Conservation (phyloP, 2,888 invertebrate species). For the Ophion costatus region DNA sequence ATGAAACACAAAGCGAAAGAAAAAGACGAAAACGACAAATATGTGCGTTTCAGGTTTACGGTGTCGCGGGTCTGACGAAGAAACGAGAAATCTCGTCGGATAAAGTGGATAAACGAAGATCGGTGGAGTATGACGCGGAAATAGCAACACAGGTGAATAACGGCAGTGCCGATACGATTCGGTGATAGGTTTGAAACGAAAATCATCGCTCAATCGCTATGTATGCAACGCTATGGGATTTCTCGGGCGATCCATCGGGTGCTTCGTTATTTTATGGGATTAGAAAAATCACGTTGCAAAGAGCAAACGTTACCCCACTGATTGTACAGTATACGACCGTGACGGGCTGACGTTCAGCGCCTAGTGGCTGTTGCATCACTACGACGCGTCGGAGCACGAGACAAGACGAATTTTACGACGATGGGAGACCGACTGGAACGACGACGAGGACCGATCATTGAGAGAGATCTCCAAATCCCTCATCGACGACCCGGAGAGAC, state of each 20-base stretch:
- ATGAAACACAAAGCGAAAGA: background rate
- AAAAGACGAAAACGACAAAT: background rate
- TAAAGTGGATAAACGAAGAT: slow-evolving; percentile 71
- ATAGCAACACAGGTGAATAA: slow-evolving; percentile 82
- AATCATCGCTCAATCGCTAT: slow-evolving; percentile 24
- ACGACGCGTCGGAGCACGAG: slow-evolving; percentile 15
- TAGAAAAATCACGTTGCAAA: background rate
- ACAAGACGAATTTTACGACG: slow-evolving; percentile 35
- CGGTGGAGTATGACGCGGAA: slow-evolving; percentile 77
- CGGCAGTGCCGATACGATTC: slow-evolving; percentile 80
- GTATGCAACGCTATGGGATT: slow-evolving; percentile 56
- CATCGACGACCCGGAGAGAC: slow-evolving; percentile 13
- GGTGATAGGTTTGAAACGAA: slow-evolving; percentile 55
- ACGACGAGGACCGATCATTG: slow-evolving; percentile 46
- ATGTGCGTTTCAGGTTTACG: slow-evolving; percentile 72
- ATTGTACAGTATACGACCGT: slow-evolving; percentile 54
- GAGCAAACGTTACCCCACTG: slow-evolving; percentile 14
- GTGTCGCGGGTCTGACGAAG: slow-evolving; percentile 78
- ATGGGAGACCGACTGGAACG: slow-evolving; percentile 41
- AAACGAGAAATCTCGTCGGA: slow-evolving; percentile 63
- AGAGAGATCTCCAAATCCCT: slow-evolving; percentile 35
- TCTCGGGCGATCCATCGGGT: background rate
- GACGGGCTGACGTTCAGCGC: slow-evolving; percentile 67
- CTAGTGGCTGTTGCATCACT: slow-evolving; percentile 62
- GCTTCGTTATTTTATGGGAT: background rate